Percentiles rank a stretch among this genome's conserved stretches.
Evolutionary conservation across 2,113 vertebrate genomes (phyloP).

Genomic region (Colossoma macropomum): DNA sequence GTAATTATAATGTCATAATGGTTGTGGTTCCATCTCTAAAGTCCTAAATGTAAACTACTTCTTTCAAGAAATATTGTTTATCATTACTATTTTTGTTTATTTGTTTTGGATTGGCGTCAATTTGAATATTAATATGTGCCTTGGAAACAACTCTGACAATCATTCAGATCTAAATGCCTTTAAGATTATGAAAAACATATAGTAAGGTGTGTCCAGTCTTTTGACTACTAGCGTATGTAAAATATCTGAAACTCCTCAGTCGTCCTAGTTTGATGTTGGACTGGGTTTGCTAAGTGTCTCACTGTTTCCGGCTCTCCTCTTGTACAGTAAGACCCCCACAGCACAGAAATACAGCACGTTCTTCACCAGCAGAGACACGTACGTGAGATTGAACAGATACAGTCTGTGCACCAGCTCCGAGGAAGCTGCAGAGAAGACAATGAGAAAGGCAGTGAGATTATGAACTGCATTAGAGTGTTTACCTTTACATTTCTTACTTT

Average conservation of each 20-base stretch:
- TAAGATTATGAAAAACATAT: no score
- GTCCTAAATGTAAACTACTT: no score
- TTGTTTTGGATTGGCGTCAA: no score
- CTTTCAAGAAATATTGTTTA: no score
- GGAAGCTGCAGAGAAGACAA: neutral
- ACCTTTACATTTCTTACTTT: neutral
- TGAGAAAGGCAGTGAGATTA: neutral
- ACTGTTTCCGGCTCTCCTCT: slow-evolving; percentile 26
- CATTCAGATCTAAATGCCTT: no score
- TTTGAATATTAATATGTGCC: no score
- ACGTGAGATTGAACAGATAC: slow-evolving; percentile 31
- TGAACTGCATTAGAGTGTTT: neutral
- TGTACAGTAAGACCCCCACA: slow-evolving; percentile 28
- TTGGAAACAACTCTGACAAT: no score
- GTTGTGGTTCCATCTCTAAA: no score
- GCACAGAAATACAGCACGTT: slow-evolving; percentile 31
- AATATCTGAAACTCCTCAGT: neutral
- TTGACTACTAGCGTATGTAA: neutral
- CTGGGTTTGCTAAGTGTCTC: neutral
- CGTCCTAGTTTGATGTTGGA: neutral
- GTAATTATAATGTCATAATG: no score
- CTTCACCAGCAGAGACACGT: slow-evolving; percentile 42
- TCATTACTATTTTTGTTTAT: no score
- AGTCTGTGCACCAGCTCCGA: neutral
- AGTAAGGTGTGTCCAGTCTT: no score